Evolutionary conservation across 2,113 vertebrate species (phyloP), one percentile per base, ranked within the genome.

Genomic region (Tenrec ecaudatus): DNA sequence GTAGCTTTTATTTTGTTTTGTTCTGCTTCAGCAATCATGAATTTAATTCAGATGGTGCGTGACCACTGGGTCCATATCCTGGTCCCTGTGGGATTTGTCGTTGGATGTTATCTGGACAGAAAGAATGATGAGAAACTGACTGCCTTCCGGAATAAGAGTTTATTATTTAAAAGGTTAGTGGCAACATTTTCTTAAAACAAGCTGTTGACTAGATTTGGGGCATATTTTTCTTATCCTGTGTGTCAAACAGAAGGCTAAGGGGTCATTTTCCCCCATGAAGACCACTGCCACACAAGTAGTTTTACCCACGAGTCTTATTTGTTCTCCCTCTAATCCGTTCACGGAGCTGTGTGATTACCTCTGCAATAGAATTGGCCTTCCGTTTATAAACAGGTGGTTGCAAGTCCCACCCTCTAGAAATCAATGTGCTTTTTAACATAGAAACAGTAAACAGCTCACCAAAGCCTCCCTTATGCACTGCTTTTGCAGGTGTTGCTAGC

Each of bases 141-240:
- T 29, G 60, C 98, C 43, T 99, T 99, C 98, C 98, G 99, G 95
- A 99, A 99, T 97, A 99, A 99, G 98, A 99, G 99, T 92, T 78
- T 95, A 14, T 96, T 99, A 53, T 99, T 95, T 88, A 97, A 91
- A 97, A 99, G 99, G 99, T 99, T 73, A 86, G 97, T 73, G 92
- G 87, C 53, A 43, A 5, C 3, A 10, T n/a, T 84, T 84, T n/a
- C 84, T 91, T 93, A 33, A 87, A 86, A 94, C 4, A 4, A 82
- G 27, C 47, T 75, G 19, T 79, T 84, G 57, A 38, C 15, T 33
- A 84, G 3, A 31, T 90, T 75, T 87, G 47, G 53, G 57, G n/a
- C 82, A 23, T 93, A 75, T 43, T 77, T 43, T 77, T 95, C 86
- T 87, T 86, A 31, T 57, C 2, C 5, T 57, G 27, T 86, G 25